Evolutionary conservation across 2,888 invertebrate genomes (phyloP).

Genomic region (Eupithecia subfuscata): DNA sequence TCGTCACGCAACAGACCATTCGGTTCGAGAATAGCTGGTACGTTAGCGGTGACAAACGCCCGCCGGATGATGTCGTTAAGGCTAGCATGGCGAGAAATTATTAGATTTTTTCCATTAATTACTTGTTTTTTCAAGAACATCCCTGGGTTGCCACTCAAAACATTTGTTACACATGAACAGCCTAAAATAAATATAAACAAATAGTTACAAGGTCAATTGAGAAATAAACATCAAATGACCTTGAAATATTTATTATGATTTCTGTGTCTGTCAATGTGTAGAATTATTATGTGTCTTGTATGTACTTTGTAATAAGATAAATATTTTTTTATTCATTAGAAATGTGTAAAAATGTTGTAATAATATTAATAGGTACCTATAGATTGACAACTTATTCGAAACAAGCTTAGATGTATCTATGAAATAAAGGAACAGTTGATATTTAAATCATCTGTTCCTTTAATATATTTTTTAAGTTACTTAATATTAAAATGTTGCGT

Average conservation of each 20-base stretch:
- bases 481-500: neutral
- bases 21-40: too few relatives aligned
- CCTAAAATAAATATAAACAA: neutral
- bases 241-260: neutral
- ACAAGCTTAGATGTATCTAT: neutral
- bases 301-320: neutral
- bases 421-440: neutral
- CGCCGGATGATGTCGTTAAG: too few relatives aligned
- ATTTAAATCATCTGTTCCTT: neutral
- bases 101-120: neutral
- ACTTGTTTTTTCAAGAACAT: neutral
- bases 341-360: conserved; percentile 7
- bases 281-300: neutral
- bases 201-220: conserved; percentile 3
- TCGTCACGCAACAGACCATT: too few relatives aligned
- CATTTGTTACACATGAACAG: neutral
- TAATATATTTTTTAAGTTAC: conserved; percentile 2
- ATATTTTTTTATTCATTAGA: conserved; percentile 14
- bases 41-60: too few relatives aligned
- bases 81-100: too few relatives aligned
- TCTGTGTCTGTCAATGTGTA: neutral
- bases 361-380: neutral
- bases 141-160: neutral
- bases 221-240: neutral
- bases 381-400: neutral